A percentile compares a stretch with the other conserved stretches of the same genome.
phyloP scores from a whole-genome alignment of 2,888 invertebrate species.

The Caenorhabditis angaria region DNA sequence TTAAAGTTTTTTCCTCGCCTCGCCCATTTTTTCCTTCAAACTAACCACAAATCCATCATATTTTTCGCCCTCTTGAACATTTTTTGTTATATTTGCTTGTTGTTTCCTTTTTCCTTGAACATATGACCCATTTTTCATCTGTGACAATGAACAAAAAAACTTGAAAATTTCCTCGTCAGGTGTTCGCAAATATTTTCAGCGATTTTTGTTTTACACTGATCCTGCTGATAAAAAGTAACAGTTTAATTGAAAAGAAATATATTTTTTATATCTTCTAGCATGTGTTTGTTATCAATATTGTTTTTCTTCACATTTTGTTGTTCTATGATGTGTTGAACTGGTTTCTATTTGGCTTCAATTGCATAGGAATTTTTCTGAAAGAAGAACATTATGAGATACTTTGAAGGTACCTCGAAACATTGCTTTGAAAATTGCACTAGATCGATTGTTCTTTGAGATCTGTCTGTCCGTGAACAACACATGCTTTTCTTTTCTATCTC shows the following conservation, averaged over 20 bases:
- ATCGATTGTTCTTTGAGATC: too few species aligned
- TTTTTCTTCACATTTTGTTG: not conserved
- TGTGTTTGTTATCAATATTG: not conserved
- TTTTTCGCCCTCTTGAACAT: not conserved
- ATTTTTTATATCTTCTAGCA: not conserved
- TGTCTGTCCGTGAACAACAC: too few species aligned
- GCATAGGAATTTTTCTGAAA: not conserved
- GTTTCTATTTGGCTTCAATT: not conserved
- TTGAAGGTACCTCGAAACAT: too few species aligned
- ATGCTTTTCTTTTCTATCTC: slow-evolving; percentile 3
- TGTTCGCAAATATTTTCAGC: not conserved
- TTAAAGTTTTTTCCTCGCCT: too few species aligned
- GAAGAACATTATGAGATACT: too few species aligned
- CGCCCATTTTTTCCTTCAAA: not conserved
- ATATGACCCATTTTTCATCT: not conserved
- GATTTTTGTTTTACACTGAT: too few species aligned
- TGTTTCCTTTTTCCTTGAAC: not conserved
- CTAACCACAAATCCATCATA: not conserved
- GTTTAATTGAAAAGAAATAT: not conserved
- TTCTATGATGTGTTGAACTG: not conserved
- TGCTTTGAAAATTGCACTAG: too few species aligned
- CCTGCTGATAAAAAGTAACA: too few species aligned
- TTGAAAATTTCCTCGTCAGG: not conserved
- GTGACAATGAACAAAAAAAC: not conserved
- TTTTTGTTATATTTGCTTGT: not conserved